Base-by-base conservation (phyloP, 2,888 invertebrate genomes). In the Erebia epiphron region DNA sequence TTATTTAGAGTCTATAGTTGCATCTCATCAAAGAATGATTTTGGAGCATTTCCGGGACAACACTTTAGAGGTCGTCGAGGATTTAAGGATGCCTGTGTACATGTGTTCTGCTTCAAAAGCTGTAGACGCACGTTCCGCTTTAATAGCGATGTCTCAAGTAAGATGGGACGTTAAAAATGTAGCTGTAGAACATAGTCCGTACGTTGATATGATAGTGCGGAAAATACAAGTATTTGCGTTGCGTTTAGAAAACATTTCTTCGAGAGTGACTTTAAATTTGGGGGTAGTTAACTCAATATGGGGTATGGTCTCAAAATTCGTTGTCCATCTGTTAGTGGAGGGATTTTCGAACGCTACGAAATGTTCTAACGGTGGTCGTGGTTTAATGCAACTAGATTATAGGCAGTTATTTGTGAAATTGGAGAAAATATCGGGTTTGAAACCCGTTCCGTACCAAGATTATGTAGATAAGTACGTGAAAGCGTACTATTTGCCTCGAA, bases 321-420 rank as follows among this genome's bases (percentile, higher is more conserved):
- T 98, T 9, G 97, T 98, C 7, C 97, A 97, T 83, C 95, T 98
- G 46, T 93, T 99, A 75, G 98, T 99, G 0, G 99, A 99, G 93
- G 99, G 98, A 46, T 98, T 97, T 90, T 96, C 98, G 0, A 96
- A 96, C 80, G 97, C 98, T 0, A 98, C 97, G 74, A 98, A 98
- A 85, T 99, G 99, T 88, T 97, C 98, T 0, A 98, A 98, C 78
- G 99, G 98, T 35, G 99, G 99, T 0, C 93, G 99, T 54, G 99
- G 98, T 0, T 89, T 99, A 11, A 99, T 99, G 99, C 99, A 99
- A 84, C 92, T 99, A 26, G 99, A 99, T 93, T 99, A 98, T 82
- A 97, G 98, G 9, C 99, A 99, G 85, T 96, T 99, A 74, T 95
- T 98, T 77, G 96, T 97, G 26, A 98, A 99, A 84, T 94, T 98